Conservation (phyloP, 1,140 invertebrate species). For the Lepeophtheirus salmonis region DNA sequence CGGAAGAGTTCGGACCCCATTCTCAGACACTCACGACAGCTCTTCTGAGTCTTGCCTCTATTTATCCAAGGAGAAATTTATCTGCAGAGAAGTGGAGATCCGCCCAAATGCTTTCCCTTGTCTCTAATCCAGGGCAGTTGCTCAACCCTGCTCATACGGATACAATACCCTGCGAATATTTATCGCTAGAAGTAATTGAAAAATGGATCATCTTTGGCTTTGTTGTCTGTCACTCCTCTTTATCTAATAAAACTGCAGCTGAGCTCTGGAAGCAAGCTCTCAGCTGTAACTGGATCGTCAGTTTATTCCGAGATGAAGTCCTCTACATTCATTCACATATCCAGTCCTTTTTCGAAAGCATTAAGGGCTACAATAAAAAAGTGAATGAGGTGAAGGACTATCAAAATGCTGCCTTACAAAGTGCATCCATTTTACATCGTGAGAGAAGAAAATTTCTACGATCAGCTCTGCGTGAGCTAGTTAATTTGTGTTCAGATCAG, state of each 20-base stretch:
- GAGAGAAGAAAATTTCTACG: constrained; percentile 89
- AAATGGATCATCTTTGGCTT: constrained; percentile 70
- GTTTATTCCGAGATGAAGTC: constrained; percentile 90
- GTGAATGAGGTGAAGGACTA: constrained; percentile 86
- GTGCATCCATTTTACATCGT: constrained; percentile 68
- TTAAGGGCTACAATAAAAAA: constrained; percentile 83
- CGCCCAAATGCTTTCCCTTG: constrained; percentile 79
- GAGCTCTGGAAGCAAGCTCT: constrained; percentile 79
- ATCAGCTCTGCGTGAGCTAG: constrained; percentile 83
- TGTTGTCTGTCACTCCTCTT: constrained; percentile 63
- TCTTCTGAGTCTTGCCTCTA: constrained; percentile 59
- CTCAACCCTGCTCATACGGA: constrained; percentile 85
- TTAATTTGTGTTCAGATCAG: constrained; percentile 87
- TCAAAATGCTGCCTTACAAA: constrained; percentile 67
- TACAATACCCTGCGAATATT: constrained; percentile 88
- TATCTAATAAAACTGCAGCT: constrained; percentile 49
- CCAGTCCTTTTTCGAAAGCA: constrained; percentile 73
- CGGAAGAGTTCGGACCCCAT: constrained; percentile 91
- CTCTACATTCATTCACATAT: constrained; percentile 87
- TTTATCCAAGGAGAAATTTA: constrained; percentile 74
- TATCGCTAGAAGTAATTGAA: constrained; percentile 85
- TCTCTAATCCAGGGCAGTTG: constrained; percentile 71
- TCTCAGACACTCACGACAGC: constrained; percentile 65
- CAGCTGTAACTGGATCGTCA: constrained; percentile 79
- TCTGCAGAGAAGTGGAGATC: constrained; percentile 82